phyloP scores from a whole-genome alignment of 2,888 invertebrate species.

The Cosmia trapezina region DNA sequence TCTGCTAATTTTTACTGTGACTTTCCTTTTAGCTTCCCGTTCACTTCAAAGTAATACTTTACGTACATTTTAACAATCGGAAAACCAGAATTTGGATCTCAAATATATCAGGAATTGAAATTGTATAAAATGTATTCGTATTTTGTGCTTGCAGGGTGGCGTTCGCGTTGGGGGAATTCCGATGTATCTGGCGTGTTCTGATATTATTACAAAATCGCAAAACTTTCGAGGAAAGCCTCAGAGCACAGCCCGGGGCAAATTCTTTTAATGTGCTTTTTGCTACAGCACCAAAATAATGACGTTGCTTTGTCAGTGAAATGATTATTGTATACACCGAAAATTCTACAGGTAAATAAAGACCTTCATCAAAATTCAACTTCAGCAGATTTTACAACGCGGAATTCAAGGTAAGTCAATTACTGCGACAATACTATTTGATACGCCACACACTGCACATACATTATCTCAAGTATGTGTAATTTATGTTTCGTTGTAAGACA shows the following conservation, averaged over 20 bases:
- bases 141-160: conserved; percentile 39
- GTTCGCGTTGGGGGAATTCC: conserved; percentile 50
- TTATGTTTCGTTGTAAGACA: conserved; percentile 25
- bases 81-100: conserved; percentile 11
- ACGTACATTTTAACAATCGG: conserved; percentile 16
- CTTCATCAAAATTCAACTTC: conserved; percentile 1
- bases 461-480: conserved; percentile 36
- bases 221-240: conserved; percentile 39
- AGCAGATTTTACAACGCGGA: neutral
- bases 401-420: conserved; percentile 34
- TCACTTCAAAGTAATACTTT: conserved; percentile 2
- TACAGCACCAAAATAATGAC: neutral
- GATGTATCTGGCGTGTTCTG: conserved; percentile 35
- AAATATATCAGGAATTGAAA: conserved; percentile 24
- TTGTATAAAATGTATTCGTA: conserved; percentile 36
- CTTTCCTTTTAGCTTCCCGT: conserved; percentile 7
- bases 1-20: neutral
- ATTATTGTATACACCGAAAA: neutral
- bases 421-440: conserved; percentile 18
- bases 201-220: conserved; percentile 45
- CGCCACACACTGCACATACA: conserved; percentile 21
- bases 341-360: conserved; percentile 3
- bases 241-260: conserved; percentile 1
- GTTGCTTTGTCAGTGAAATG: conserved; percentile 14
- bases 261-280: conserved; percentile 21